phyloP scores from a whole-genome alignment of 2,888 invertebrate genomes.

The Magallana nippona region DNA sequence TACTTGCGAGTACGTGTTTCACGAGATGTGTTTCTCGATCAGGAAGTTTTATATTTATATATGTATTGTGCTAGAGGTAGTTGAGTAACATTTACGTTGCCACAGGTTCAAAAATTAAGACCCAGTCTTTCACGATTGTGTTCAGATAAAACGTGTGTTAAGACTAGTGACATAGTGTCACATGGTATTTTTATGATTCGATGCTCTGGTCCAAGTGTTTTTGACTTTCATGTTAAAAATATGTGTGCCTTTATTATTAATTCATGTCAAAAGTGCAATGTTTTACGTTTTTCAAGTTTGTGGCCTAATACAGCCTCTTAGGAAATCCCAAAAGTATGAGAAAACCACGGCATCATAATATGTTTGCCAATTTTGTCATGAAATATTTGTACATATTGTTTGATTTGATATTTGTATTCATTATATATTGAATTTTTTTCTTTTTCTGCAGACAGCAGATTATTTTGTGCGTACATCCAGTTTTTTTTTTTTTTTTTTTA shows the following conservation, averaged over 20 bases:
- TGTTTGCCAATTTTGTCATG: not conserved
- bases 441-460: constrained; percentile 15
- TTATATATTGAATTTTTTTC: not conserved
- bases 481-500: constrained; percentile 19
- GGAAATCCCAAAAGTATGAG: not conserved
- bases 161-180: not conserved
- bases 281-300: not conserved
- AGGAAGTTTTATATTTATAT: constrained; percentile 21
- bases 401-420: constrained; percentile 17
- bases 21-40: not conserved
- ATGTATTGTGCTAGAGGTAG: constrained; percentile 4
- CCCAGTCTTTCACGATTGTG: constrained; percentile 21
- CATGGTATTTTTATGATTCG: not conserved
- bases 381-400: constrained; percentile 5
- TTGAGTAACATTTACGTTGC: not conserved
- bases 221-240: not conserved
- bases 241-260: not conserved
- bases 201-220: constrained; percentile 22
- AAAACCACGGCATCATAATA: not conserved
- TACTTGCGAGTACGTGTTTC: constrained; percentile 1
- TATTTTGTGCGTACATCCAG: constrained; percentile 10
- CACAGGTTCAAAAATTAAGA: not conserved
- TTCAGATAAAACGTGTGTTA: not conserved
- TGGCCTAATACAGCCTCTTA: constrained; percentile 2
- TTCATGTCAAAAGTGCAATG: constrained; percentile 22